Conservation (phyloP, 2,888 invertebrate genomes). For the Chironomus tentans region DNA sequence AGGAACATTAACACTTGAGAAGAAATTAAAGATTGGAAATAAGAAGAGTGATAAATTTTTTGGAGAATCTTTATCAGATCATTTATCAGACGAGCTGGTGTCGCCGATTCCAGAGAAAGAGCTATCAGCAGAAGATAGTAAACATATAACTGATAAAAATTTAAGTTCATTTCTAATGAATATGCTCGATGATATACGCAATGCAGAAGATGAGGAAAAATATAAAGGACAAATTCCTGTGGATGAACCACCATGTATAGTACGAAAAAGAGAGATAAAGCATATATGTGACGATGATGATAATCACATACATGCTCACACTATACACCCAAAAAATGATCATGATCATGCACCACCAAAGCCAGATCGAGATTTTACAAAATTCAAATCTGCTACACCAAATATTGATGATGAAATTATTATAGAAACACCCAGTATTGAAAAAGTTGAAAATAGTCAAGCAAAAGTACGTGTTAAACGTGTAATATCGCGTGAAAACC, state of each 20-base stretch:
- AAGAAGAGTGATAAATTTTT: conserved; percentile 32
- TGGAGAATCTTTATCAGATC: conserved; percentile 31
- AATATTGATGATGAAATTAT: background rate
- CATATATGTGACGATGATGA: conserved; percentile 30
- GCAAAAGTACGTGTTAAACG: background rate
- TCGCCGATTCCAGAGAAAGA: background rate
- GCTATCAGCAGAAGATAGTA: background rate
- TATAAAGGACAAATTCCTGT: conserved; percentile 28
- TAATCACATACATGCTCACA: conserved; percentile 12
- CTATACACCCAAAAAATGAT: background rate
- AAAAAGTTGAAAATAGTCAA: background rate
- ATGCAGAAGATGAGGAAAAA: conserved; percentile 10
- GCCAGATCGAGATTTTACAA: conserved; percentile 31
- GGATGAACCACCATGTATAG: conserved; percentile 30
- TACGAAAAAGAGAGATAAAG: conserved; percentile 22
- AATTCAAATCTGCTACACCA: conserved; percentile 26
- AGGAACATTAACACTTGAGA: conserved; percentile 6
- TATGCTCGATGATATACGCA: conserved; percentile 2
- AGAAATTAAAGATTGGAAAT: conserved; percentile 30
- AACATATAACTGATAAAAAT: background rate
- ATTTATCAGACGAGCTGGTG: conserved; percentile 29
- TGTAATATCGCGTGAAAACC: background rate
- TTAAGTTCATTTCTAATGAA: conserved; percentile 3
- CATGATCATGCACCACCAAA: conserved; percentile 30
- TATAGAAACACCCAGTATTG: background rate